Evolutionary conservation across 2,113 vertebrate genomes (phyloP), one percentile per base, ranked within the genome.

Genomic region (Spheniscus mendiculus): DNA sequence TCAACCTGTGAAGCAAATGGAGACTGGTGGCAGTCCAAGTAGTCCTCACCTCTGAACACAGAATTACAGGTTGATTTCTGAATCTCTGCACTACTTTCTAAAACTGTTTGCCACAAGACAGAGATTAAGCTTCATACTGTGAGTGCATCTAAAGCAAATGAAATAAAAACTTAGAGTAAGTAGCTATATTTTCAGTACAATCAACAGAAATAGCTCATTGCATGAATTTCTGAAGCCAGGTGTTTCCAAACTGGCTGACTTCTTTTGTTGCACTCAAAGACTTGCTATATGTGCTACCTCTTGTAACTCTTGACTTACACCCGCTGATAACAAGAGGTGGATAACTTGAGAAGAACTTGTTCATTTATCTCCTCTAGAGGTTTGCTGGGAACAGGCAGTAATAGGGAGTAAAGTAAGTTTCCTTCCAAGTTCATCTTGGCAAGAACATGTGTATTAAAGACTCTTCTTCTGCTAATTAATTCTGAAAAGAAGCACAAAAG

Each of bases 381-480:
- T 95, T 93, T 94, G 3, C 40, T 94, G 89, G 76, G 62, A 96
- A 81, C 58, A 90, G 36, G 34, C 72, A 88, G 50, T 80, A 83
- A 58, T 36, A 69, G 25, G 19, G 32, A 83, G 32, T 49, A 80
- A 15, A 74, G 42, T 21, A 83, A 86, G 63, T 62, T 87, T 62
- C 53, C 49, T 97, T 98, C 94, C 96, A 98, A 97, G 76, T 91
- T 94, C 82, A 65, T 95, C 89, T 96, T 97, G 96, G 97, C 96
- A 97, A 95, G 53, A 65, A 34, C 47, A 8, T 45, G 21, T 90
- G 13, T 86, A 87, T 93, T 87, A 85, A 62, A 91, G 72, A n/a
- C 53, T 90, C 91, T 83, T 90, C 76, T 72, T 85, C 87, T 80
- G 52, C 73, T 98, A 98, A 98, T 98, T 98, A 96, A 95, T 96